phyloP scores from a whole-genome alignment of 1,140 invertebrate genomes.

The Orussus abietinus region DNA sequence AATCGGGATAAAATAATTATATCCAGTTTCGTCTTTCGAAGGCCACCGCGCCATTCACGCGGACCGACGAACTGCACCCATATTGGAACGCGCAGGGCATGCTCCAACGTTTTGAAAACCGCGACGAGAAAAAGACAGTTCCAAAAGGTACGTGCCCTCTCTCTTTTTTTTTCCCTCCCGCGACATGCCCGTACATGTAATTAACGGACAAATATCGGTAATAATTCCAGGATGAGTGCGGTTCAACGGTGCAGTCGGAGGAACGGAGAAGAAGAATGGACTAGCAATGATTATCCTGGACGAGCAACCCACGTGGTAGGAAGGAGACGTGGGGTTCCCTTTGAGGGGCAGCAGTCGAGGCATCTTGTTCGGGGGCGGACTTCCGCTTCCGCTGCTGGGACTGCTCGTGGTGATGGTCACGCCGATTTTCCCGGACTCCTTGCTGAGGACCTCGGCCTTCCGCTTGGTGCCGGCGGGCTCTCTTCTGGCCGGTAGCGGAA shows the following conservation, averaged over 20 bases:
- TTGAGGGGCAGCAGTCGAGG: conserved; percentile 47
- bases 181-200: too few relatives aligned
- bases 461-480: conserved; percentile 66
- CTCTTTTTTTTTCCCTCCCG: too few relatives aligned
- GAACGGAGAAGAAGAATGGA: conserved; percentile 42
- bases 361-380: conserved; percentile 56
- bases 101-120: too few relatives aligned
- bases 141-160: too few relatives aligned
- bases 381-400: conserved; percentile 58
- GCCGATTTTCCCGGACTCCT: conserved; percentile 84
- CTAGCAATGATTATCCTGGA: conserved; percentile 42
- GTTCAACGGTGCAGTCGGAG: conserved; percentile 30
- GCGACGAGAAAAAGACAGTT: too few relatives aligned
- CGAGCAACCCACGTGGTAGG: conserved; percentile 40
- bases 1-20: too few relatives aligned
- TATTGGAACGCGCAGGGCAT: too few relatives aligned
- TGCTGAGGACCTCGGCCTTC: conserved; percentile 77
- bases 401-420: conserved; percentile 79
- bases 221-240: too few relatives aligned
- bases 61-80: too few relatives aligned
- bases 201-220: too few relatives aligned
- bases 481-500: conserved; percentile 49
- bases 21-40: too few relatives aligned
- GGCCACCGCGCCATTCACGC: too few relatives aligned
- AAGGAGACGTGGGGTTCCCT: conserved; percentile 36